Conservation (phyloP, 2,113 vertebrate genomes). For the Barnardius zonarius region DNA sequence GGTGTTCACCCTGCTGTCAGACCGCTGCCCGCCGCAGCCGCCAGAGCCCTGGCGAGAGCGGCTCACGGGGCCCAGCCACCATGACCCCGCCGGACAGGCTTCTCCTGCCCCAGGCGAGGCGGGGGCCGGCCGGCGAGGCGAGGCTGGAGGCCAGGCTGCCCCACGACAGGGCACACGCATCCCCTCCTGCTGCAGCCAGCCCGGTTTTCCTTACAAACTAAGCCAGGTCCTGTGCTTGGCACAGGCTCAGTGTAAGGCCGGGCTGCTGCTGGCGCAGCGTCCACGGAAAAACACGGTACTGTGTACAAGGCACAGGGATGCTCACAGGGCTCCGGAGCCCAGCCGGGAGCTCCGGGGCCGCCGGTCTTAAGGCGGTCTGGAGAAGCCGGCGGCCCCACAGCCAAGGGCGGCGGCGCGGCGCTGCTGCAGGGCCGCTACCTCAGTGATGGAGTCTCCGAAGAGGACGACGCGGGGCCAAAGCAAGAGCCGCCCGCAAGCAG, state of each 20-base stretch:
- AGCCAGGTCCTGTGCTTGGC: rapidly evolving
- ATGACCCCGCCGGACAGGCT: neutral
- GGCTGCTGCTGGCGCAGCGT: neutral
- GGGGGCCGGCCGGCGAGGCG: too few relatives aligned
- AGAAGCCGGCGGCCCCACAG: too few relatives aligned
- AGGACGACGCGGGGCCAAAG: conserved; percentile 85
- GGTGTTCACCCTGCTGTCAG: too few relatives aligned
- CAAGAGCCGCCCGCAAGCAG: neutral
- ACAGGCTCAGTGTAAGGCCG: rapidly evolving
- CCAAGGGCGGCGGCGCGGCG: neutral
- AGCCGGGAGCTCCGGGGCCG: neutral
- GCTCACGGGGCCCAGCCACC: neutral
- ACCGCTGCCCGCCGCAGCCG: neutral
- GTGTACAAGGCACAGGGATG: neutral
- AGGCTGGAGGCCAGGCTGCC: neutral
- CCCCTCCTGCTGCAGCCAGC: neutral
- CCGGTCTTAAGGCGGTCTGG: too few relatives aligned
- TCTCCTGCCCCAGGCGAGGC: neutral
- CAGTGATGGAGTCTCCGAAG: conserved; percentile 93
- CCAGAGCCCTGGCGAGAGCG: neutral
- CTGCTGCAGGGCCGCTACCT: conserved; percentile 72
- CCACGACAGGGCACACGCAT: neutral
- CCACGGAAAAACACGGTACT: neutral
- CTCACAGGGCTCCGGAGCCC: neutral
- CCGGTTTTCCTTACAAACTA: too few relatives aligned